These are phyloP conservation scores for Macrosteles quadrilineatus DNA, from an alignment of 1,140 invertebrate genomes.

Conservation along the genomic window DNA sequence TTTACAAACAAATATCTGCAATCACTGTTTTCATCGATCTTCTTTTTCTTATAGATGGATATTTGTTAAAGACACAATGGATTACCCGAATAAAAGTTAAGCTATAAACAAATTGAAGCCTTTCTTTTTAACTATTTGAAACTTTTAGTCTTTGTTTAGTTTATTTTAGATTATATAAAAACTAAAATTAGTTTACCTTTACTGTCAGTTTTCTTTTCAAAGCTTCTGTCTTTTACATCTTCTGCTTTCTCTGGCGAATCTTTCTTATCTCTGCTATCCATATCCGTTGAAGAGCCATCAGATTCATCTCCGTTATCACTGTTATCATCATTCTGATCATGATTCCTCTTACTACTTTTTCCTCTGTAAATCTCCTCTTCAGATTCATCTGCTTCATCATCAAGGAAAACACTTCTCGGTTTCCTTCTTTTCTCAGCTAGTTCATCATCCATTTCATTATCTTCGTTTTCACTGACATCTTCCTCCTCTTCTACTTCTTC, in stretches of 20 bases:
- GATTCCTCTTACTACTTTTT: too few relatives aligned
- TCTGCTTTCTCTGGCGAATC: not conserved
- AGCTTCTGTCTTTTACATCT: not conserved
- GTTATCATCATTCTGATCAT: conserved; percentile 22
- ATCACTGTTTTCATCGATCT: too few relatives aligned
- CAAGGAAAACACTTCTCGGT: conserved; percentile 42
- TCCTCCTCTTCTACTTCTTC: conserved; percentile 17
- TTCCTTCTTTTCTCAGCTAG: conserved; percentile 16
- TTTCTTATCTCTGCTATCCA: not conserved
- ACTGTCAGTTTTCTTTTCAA: not conserved
- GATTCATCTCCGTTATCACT: conserved; percentile 18
- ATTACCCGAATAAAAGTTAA: too few relatives aligned
- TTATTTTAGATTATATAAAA: not conserved
- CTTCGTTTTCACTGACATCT: conserved; percentile 29
- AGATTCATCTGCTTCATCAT: conserved; percentile 35
- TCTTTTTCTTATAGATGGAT: too few relatives aligned
- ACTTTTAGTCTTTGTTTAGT: not conserved
- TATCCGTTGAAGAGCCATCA: not conserved
- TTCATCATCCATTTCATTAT: conserved; percentile 36
- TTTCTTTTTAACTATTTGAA: not conserved
- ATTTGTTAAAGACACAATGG: too few relatives aligned
- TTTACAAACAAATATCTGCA: too few relatives aligned
- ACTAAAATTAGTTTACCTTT: too few relatives aligned
- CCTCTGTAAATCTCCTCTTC: not conserved
- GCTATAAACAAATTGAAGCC: too few relatives aligned